These are phyloP conservation scores for Acanthococcus lagerstroemiae DNA, from an alignment of 2,888 invertebrate species.

Conservation along the genomic window DNA sequence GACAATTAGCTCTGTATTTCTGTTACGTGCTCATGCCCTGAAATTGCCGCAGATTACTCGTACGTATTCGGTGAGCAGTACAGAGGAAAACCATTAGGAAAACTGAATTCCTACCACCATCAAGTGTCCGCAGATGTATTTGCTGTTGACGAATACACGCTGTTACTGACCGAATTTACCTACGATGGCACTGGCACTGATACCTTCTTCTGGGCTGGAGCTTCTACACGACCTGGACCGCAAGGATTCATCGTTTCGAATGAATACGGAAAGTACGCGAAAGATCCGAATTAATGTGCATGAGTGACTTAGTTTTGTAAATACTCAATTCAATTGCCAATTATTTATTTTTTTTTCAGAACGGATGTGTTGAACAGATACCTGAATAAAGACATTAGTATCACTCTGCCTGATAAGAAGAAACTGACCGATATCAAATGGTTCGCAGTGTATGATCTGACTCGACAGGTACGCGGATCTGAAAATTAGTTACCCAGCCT, in stretches of 20 bases:
- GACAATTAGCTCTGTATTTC: no score
- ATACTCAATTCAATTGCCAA: background rate
- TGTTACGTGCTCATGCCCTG: no score
- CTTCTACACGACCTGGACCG: constrained; percentile 72
- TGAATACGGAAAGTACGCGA: constrained; percentile 66
- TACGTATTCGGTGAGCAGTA: constrained; percentile 51
- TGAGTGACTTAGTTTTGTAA: background rate
- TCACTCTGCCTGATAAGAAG: constrained; percentile 73
- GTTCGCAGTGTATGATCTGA: constrained; percentile 80
- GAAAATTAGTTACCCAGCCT: background rate
- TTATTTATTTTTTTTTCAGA: constrained; percentile 45
- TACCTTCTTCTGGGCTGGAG: constrained; percentile 90
- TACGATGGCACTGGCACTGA: constrained; percentile 87
- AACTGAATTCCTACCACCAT: constrained; percentile 82
- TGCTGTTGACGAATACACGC: constrained; percentile 75
- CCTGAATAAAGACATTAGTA: constrained; percentile 70
- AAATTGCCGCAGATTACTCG: no score
- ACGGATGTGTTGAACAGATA: constrained; percentile 78
- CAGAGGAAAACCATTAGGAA: constrained; percentile 69
- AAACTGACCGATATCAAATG: constrained; percentile 79
- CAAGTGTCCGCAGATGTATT: constrained; percentile 82
- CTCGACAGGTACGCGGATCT: constrained; percentile 51
- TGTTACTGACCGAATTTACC: constrained; percentile 68
- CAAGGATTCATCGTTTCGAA: constrained; percentile 87
- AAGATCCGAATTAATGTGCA: background rate